Percentiles rank a stretch among this genome's conserved stretches.
Evolutionary conservation across 2,113 vertebrate species (phyloP).

Genomic region (Pyrgilauda ruficollis): DNA sequence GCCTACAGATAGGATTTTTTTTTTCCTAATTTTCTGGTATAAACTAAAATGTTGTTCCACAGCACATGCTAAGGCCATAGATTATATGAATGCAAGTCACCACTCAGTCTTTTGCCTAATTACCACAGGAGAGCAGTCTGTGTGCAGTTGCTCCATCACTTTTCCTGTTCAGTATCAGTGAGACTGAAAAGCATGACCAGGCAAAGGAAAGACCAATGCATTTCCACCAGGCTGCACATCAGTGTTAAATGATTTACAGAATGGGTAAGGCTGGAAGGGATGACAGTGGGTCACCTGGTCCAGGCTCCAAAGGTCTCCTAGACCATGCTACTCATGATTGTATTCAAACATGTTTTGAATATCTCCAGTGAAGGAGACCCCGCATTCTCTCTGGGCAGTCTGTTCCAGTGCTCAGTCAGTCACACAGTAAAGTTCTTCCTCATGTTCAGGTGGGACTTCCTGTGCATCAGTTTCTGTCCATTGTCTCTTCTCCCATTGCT

Average conservation of each 20-base stretch:
- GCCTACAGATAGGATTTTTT: background rate
- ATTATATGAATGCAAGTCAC: background rate
- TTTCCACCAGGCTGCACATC: background rate
- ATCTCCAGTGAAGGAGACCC: background rate
- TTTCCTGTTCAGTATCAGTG: background rate
- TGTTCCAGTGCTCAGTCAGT: background rate
- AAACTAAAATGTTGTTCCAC: background rate
- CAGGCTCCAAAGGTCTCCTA: background rate
- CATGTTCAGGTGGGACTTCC: background rate
- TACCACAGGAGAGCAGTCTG: background rate
- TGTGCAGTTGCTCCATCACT: background rate
- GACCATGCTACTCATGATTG: background rate
- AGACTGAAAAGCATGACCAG: background rate
- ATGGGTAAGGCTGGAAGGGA: background rate
- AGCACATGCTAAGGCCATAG: background rate
- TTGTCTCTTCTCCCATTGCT: background rate
- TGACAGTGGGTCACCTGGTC: background rate
- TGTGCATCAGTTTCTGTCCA: background rate
- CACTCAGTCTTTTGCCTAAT: background rate
- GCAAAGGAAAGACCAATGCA: background rate
- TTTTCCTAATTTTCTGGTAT: background rate
- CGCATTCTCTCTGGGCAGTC: background rate
- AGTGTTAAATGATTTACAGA: rapidly evolving
- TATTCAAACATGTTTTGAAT: background rate
- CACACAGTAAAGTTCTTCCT: background rate